These are phyloP conservation scores for human DNA, from an alignment of 2,113 vertebrate genomes.

Conservation along the genomic window DNA sequence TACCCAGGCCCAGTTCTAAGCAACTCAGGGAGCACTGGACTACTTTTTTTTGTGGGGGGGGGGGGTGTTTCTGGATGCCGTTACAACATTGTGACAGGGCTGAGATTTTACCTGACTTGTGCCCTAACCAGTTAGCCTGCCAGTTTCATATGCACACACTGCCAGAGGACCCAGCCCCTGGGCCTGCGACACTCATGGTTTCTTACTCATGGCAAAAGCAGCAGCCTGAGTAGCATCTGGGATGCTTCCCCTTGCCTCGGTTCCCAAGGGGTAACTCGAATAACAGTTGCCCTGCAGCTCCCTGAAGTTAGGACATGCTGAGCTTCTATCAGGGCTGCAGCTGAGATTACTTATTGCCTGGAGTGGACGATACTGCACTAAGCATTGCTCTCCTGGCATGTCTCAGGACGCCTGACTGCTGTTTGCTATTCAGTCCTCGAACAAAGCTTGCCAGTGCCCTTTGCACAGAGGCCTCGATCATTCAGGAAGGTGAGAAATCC, in stretches of 20 bases:
- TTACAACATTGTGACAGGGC: background rate
- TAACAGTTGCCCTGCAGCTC: too few species aligned
- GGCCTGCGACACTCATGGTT: background rate
- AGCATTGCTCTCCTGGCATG: background rate
- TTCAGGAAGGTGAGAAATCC: background rate
- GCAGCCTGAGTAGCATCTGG: background rate
- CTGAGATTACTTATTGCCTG: background rate
- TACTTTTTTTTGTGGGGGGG: accelerated
- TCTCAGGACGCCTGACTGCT: background rate
- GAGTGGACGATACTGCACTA: accelerated
- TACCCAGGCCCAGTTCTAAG: background rate
- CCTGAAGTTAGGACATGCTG: accelerated
- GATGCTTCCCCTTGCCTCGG: accelerated
- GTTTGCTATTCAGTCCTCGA: background rate
- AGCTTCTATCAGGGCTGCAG: too few species aligned
- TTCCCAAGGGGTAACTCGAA: background rate
- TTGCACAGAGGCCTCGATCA: accelerated
- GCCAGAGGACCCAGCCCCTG: background rate
- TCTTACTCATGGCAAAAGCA: background rate
- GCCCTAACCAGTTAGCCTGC: background rate
- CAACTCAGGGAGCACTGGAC: background rate
- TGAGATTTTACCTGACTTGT: background rate
- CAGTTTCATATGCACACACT: background rate
- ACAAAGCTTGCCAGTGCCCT: background rate
- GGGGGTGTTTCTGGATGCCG: background rate